A percentile compares a stretch with the other conserved stretches of the same genome.
Evolutionary conservation across 2,797 vertebrate genomes (phyloP).

Genomic region (Sciurus carolinensis): DNA sequence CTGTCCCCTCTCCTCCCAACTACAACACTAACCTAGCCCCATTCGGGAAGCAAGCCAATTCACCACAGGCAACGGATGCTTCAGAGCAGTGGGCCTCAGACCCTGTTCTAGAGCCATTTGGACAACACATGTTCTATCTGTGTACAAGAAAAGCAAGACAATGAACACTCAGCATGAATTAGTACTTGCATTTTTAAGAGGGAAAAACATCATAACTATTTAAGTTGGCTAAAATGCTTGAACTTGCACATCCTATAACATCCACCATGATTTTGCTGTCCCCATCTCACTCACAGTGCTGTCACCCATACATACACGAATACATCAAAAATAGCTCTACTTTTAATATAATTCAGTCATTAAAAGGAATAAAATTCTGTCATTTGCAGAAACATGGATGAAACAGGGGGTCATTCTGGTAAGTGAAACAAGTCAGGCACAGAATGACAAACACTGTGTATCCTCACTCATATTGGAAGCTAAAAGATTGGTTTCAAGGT

Average conservation of each 20-base stretch:
- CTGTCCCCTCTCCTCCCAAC: not conserved
- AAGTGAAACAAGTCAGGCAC: not conserved
- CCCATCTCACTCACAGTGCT: not conserved
- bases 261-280: not conserved
- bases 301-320: not conserved
- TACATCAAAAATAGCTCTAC: not conserved
- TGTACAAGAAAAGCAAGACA: not conserved
- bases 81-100: not conserved
- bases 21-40: not conserved
- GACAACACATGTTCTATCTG: not conserved
- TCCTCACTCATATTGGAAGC: not conserved
- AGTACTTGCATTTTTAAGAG: not conserved
- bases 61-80: rapidly evolving
- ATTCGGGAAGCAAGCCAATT: not conserved
- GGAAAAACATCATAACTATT: not conserved
- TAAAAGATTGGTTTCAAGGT: not conserved
- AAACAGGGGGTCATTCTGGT: too few relatives aligned
- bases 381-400: not conserved
- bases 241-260: not conserved
- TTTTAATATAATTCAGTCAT: not conserved
- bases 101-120: rapidly evolving
- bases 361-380: not conserved
- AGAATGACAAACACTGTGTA: too few relatives aligned
- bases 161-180: not conserved
- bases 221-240: not conserved